Conservation (phyloP, 2,797 vertebrate species). For the Podargus strigoides region DNA sequence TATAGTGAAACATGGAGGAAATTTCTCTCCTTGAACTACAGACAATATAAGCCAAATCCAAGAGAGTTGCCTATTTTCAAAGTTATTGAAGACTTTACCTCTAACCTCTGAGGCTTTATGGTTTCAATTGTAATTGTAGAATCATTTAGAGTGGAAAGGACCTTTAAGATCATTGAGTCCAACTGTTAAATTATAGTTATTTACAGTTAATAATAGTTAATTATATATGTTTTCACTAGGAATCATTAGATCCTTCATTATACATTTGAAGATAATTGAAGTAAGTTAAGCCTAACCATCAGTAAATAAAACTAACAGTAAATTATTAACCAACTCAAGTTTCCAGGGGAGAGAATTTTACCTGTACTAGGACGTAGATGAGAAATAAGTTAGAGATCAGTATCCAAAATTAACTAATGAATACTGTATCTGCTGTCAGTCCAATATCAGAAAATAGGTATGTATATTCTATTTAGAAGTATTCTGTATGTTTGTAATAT, state of each 20-base stretch:
- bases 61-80: background rate
- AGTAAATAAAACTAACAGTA: background rate
- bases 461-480: background rate
- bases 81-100: background rate
- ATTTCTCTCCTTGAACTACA: background rate
- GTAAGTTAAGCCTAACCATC: background rate
- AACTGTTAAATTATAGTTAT: background rate
- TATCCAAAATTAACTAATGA: background rate
- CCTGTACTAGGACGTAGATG: accelerated
- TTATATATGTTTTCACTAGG: background rate
- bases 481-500: background rate
- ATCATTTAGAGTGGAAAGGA: background rate
- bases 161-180: accelerated
- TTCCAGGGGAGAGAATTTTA: background rate
- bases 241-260: background rate
- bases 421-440: background rate
- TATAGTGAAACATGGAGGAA: background rate
- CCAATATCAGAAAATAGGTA: background rate
- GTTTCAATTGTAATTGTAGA: background rate
- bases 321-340: background rate
- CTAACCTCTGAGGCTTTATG: background rate
- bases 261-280: background rate
- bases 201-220: background rate
- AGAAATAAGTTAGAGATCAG: background rate
- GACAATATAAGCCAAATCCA: background rate